phyloP scores from a whole-genome alignment of 35 echinoderm and acorn worm species.

The Diadema setosum region DNA sequence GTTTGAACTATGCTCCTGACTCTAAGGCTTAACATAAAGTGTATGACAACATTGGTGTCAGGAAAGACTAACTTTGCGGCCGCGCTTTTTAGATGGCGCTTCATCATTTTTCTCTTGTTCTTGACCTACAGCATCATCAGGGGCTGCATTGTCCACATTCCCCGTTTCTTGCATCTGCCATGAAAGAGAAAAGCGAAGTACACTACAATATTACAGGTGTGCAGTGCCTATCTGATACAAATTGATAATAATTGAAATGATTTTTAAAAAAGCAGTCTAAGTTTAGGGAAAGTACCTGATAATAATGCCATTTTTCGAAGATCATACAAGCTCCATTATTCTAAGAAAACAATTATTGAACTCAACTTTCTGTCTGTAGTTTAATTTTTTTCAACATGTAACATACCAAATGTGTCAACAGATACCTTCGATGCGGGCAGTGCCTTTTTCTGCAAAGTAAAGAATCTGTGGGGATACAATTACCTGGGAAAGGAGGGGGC shows the following conservation, averaged over 20 bases:
- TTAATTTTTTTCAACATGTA: not conserved
- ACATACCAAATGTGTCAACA: not conserved
- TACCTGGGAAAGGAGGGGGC: not conserved
- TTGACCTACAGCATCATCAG: not conserved
- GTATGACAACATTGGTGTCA: not conserved
- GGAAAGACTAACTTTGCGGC: constrained; percentile 7
- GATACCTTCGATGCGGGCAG: not conserved
- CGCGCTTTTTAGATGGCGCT: not conserved
- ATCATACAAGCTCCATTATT: no score
- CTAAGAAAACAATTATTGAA: no score
- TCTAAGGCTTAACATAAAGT: not conserved
- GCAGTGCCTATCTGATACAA: not conserved
- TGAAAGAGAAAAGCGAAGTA: not conserved
- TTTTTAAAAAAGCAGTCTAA: not conserved
- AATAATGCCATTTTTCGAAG: no score
- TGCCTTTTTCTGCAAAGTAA: not conserved
- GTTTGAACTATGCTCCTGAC: not conserved
- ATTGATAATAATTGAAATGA: not conserved
- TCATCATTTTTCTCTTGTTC: not conserved
- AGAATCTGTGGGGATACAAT: no score
- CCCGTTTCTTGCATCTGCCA: not conserved
- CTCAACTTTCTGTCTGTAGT: no score
- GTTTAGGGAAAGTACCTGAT: not conserved
- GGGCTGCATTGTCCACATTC: not conserved
- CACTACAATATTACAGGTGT: not conserved